Evolutionary conservation across 2,797 vertebrate species (phyloP).

Genomic region (Muscicapa striata): DNA sequence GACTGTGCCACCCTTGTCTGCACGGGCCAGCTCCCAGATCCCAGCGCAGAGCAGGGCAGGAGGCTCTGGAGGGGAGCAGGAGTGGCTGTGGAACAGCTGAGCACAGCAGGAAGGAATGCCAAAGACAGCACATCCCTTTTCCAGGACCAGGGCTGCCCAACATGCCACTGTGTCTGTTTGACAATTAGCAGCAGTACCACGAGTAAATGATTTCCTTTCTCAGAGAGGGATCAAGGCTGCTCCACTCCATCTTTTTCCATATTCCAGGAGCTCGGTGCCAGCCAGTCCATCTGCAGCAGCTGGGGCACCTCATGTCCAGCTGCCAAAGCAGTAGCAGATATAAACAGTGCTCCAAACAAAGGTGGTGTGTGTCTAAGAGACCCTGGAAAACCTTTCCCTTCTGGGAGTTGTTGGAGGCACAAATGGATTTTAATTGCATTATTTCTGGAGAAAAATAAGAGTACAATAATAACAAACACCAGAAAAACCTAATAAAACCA

Average conservation of each 20-base stretch:
- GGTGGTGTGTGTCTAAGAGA: background rate
- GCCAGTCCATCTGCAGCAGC: background rate
- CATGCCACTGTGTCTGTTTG: accelerated
- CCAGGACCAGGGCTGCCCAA: background rate
- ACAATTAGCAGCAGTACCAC: background rate
- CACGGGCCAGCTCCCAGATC: accelerated
- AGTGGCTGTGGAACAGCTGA: background rate
- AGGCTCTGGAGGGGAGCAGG: accelerated
- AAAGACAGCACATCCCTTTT: background rate
- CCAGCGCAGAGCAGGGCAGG: background rate
- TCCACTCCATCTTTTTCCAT: background rate
- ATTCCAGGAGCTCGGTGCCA: background rate
- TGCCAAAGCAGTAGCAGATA: background rate
- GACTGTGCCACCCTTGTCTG: accelerated
- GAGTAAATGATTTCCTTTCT: background rate
- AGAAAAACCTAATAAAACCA: background rate
- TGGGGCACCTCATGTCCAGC: background rate
- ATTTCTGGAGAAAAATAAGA: background rate
- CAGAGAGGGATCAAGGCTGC: background rate
- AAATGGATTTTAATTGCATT: background rate
- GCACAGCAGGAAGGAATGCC: background rate
- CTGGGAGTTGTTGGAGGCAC: background rate
- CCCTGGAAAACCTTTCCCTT: background rate
- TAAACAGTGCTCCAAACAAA: background rate
- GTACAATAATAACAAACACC: background rate